These are phyloP conservation scores for Decapterus maruadsi DNA, from an alignment of 2,797 vertebrate genomes.

Conservation along the genomic window DNA sequence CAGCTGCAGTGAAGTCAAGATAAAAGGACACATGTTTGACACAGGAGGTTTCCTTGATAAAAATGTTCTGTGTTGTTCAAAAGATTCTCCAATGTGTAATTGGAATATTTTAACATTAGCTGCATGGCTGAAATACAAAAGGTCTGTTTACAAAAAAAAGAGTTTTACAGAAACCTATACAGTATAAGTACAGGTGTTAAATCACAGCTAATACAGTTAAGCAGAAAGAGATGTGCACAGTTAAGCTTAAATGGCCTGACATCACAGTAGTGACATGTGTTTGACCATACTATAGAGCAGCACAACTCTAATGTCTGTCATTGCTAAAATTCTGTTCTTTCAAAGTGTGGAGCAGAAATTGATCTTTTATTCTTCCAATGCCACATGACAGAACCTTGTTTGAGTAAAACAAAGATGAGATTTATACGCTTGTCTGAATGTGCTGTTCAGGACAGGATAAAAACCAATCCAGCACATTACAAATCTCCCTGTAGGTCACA, in stretches of 20 bases:
- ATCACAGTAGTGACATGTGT: neutral
- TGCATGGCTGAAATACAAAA: too few relatives aligned
- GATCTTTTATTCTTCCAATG: too few relatives aligned
- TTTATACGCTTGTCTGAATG: too few relatives aligned
- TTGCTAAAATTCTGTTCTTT: too few relatives aligned
- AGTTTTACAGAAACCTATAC: too few relatives aligned
- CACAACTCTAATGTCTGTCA: neutral
- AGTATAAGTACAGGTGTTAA: neutral
- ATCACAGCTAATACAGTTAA: neutral
- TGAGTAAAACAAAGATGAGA: neutral
- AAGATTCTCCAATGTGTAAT: too few relatives aligned
- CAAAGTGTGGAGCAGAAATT: too few relatives aligned
- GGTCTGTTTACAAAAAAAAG: too few relatives aligned
- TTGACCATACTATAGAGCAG: neutral
- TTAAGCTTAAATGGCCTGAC: neutral
- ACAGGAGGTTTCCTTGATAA: neutral
- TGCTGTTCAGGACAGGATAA: neutral
- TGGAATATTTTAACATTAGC: too few relatives aligned
- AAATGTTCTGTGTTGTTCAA: too few relatives aligned
- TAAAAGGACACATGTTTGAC: neutral
- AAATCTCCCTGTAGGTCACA: slow-evolving; percentile 2
- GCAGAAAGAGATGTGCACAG: neutral
- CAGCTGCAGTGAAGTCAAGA: neutral
- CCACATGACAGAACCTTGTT: too few relatives aligned
- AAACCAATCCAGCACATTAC: neutral